These are phyloP conservation scores for Mormyrus proboscirostris DNA, from an alignment of 2,797 vertebrate species.

Conservation along the genomic window DNA sequence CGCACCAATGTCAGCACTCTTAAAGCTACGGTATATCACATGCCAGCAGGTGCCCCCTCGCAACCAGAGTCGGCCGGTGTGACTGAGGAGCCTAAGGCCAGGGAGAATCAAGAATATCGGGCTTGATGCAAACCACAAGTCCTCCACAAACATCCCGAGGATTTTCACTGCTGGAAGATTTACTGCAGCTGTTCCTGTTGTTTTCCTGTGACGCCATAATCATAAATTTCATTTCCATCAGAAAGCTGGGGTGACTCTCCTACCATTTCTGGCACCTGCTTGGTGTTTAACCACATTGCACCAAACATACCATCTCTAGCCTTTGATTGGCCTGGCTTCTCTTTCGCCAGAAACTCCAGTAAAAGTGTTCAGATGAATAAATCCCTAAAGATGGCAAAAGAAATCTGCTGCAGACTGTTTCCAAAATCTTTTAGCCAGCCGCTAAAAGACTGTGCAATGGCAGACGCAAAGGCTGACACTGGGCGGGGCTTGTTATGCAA, in stretches of 20 bases:
- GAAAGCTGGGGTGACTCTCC: background rate
- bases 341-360: constrained; percentile 1
- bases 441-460: background rate
- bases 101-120: background rate
- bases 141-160: constrained; percentile 12
- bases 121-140: background rate
- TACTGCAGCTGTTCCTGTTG: background rate
- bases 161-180: constrained; percentile 6
- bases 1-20: background rate
- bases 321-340: background rate
- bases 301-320: constrained; percentile 20
- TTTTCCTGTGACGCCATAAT: background rate
- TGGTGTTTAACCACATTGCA: constrained; percentile 3
- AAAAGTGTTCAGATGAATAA: constrained; percentile 21
- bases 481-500: background rate
- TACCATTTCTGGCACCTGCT: background rate
- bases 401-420: constrained; percentile 12
- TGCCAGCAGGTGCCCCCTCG: background rate
- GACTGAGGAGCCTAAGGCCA: background rate
- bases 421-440: background rate
- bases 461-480: background rate
- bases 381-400: constrained; percentile 8
- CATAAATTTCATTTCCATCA: background rate
- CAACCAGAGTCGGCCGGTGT: background rate
- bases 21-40: background rate